Conservation (phyloP, 2,888 invertebrate genomes). For the Stratiomys singularior region DNA sequence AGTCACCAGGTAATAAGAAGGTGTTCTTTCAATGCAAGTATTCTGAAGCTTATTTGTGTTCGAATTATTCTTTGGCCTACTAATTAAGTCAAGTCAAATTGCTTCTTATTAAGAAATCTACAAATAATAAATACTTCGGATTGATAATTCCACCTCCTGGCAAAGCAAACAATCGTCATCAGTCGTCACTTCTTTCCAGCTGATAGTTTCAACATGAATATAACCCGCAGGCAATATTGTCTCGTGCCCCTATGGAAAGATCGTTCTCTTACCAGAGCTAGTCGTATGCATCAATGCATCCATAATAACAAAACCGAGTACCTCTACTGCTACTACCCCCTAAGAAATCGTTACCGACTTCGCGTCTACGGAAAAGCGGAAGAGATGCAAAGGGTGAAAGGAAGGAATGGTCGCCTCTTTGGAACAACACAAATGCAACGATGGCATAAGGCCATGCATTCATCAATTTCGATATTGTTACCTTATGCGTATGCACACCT, state of each 20-base stretch:
- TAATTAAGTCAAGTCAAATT: too few relatives aligned
- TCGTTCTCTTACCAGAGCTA: not conserved
- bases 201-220: not conserved
- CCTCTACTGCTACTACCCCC: constrained; percentile 7
- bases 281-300: not conserved
- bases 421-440: constrained; percentile 14
- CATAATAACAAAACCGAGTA: not conserved
- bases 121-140: too few relatives aligned
- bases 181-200: not conserved
- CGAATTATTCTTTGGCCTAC: too few relatives aligned
- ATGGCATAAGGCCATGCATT: constrained; percentile 39
- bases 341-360: constrained; percentile 14
- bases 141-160: too few relatives aligned
- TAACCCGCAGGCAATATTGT: constrained; percentile 17
- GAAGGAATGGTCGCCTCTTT: not conserved
- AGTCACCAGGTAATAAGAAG: too few relatives aligned
- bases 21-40: too few relatives aligned
- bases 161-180: too few relatives aligned
- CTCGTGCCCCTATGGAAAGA: constrained; percentile 31
- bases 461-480: constrained; percentile 51
- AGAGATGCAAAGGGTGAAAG: constrained; percentile 21
- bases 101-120: too few relatives aligned
- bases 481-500: constrained; percentile 48
- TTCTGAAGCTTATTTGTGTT: too few relatives aligned
- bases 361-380: not conserved